These are phyloP conservation scores for Anoplophora glabripennis DNA, from an alignment of 1,140 invertebrate species.

Conservation along the genomic window DNA sequence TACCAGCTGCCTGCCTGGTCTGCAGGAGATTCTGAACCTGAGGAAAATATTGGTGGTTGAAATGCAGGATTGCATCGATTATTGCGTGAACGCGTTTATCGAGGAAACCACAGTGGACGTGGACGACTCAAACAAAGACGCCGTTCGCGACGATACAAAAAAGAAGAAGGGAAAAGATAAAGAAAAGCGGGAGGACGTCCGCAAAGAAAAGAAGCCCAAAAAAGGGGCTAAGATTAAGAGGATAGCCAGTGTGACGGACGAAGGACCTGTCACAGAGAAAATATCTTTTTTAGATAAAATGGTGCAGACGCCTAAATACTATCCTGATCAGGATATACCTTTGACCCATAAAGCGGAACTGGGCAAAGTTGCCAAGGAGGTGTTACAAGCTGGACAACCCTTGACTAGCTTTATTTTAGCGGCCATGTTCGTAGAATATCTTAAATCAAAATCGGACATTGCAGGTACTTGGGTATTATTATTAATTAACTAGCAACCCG, in stretches of 20 bases:
- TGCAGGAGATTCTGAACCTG: constrained; percentile 52
- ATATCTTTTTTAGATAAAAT: constrained; percentile 22
- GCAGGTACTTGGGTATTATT: constrained; percentile 46
- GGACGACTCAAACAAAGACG: constrained; percentile 46
- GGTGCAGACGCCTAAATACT: constrained; percentile 54
- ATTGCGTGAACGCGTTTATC: constrained; percentile 55
- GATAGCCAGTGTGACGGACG: not conserved
- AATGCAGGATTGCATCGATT: constrained; percentile 56
- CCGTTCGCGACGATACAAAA: constrained; percentile 9
- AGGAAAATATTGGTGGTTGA: constrained; percentile 54
- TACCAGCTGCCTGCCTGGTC: constrained; percentile 41
- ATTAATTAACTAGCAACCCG: no score
- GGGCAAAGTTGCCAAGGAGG: constrained; percentile 56
- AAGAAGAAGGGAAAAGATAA: constrained; percentile 19
- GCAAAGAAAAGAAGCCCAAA: constrained; percentile 27
- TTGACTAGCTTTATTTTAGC: constrained; percentile 55
- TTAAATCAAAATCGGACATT: constrained; percentile 52
- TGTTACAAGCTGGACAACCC: constrained; percentile 52
- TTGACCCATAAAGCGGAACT: constrained; percentile 53
- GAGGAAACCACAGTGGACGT: constrained; percentile 51
- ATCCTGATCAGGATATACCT: constrained; percentile 56
- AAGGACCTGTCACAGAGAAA: not conserved
- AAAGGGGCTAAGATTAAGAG: constrained; percentile 11
- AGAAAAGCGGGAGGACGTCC: constrained; percentile 9
- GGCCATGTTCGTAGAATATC: constrained; percentile 58